A percentile compares a stretch with the other conserved stretches of the same genome.
These are phyloP conservation scores for Exaiptasia diaphana DNA, from an alignment of 64 coral and sea anemone species.

Conservation along the genomic window DNA sequence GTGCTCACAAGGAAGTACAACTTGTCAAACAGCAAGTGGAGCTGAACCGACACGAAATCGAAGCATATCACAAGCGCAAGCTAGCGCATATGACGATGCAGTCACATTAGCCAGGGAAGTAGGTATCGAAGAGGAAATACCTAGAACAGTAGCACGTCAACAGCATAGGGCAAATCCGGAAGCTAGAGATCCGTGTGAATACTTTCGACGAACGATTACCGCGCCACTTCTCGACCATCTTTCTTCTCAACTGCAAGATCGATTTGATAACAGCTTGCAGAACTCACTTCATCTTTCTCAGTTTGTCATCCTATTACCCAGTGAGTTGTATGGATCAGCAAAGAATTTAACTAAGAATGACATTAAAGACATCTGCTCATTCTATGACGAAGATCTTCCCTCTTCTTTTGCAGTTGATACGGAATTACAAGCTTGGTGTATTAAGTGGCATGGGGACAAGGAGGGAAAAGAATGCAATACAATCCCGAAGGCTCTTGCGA, in stretches of 20 bases:
- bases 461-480: slow-evolving; percentile 8
- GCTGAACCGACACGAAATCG: slow-evolving; percentile 2
- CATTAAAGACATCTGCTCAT: slow-evolving; percentile 31
- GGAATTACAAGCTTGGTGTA: slow-evolving; percentile 24
- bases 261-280: slow-evolving; percentile 32
- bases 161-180: slow-evolving; percentile 35
- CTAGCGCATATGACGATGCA: slow-evolving; percentile 36
- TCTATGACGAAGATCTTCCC: slow-evolving; percentile 17
- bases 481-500: slow-evolving; percentile 2
- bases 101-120: slow-evolving; percentile 39
- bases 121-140: slow-evolving; percentile 26
- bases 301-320: slow-evolving; percentile 14
- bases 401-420: slow-evolving; percentile 32
- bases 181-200: slow-evolving; percentile 22
- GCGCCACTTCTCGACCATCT: slow-evolving; percentile 32
- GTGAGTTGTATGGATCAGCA: slow-evolving; percentile 29
- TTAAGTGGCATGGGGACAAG: slow-evolving; percentile 17
- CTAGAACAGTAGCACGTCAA: slow-evolving; percentile 32
- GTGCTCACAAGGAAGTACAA: background rate
- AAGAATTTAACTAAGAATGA: slow-evolving; percentile 44
- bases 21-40: slow-evolving; percentile 34
- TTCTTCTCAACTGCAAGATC: slow-evolving; percentile 37
- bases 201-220: slow-evolving; percentile 25
- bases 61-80: background rate
- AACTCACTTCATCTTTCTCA: slow-evolving; percentile 27